A percentile compares a stretch with the other conserved stretches of the same genome.
Conservation (phyloP, 2,113 vertebrate genomes). For the Pandion haliaetus region DNA sequence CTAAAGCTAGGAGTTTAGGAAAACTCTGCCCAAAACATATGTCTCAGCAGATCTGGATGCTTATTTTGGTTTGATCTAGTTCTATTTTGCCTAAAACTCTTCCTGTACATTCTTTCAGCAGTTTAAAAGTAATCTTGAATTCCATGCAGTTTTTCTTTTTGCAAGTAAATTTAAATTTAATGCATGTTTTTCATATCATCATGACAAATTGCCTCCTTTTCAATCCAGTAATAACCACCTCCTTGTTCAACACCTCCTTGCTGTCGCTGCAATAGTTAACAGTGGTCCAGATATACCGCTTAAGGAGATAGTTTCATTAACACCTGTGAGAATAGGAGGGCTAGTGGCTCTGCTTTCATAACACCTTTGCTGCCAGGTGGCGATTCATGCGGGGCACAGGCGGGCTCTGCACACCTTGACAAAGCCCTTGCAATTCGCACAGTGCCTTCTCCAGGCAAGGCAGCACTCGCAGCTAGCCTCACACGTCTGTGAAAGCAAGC, state of each 20-base stretch:
- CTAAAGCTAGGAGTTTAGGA: not conserved
- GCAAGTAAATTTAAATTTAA: not conserved
- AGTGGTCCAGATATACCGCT: fast-evolving
- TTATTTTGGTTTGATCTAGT: slow-evolving; percentile 6
- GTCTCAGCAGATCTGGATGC: slow-evolving; percentile 17
- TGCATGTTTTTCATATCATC: not conserved
- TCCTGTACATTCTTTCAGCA: not conserved
- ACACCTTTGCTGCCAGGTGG: not conserved
- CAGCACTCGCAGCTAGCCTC: not conserved
- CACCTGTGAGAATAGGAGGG: not conserved
- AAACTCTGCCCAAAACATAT: slow-evolving; percentile 1
- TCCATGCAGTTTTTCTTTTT: not conserved
- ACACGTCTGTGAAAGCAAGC: not conserved
- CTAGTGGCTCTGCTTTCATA: not conserved
- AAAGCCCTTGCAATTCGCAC: not conserved
- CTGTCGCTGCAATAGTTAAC: not conserved
- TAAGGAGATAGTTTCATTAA: fast-evolving
- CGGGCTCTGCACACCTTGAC: not conserved
- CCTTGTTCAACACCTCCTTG: not conserved
- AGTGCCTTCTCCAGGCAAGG: not conserved
- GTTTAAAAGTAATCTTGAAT: slow-evolving; percentile 3
- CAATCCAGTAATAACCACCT: not conserved
- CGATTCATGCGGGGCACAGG: fast-evolving
- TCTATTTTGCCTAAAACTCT: slow-evolving; percentile 40
- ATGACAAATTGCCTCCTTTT: not conserved